Evolutionary conservation across 2,113 vertebrate genomes (phyloP).

Genomic region (Sander lucioperca): DNA sequence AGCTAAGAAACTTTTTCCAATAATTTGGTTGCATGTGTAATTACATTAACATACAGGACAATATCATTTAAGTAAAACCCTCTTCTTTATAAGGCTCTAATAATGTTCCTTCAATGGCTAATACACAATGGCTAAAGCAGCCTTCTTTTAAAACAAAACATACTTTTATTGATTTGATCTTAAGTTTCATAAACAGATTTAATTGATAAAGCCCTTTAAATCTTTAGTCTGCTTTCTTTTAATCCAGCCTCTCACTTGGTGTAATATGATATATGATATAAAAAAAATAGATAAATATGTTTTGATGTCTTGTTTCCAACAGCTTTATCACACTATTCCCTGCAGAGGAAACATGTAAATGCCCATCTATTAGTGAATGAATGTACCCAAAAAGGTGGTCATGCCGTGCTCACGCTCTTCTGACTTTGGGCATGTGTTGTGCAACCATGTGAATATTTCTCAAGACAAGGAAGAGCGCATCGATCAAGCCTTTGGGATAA

Average conservation of each 20-base stretch:
- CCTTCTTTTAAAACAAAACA: not conserved
- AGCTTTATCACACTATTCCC: constrained; percentile 39
- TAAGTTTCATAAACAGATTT: constrained; percentile 13
- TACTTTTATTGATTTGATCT: constrained; percentile 10
- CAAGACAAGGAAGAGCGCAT: constrained; percentile 56
- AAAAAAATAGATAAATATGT: constrained; percentile 10
- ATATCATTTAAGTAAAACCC: not conserved
- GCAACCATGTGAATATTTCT: constrained; percentile 60
- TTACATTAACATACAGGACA: constrained; percentile 5
- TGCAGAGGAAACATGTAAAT: constrained; percentile 41
- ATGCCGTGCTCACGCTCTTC: constrained; percentile 32
- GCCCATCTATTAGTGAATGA: constrained; percentile 46
- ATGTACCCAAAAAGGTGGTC: constrained; percentile 44
- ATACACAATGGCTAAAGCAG: not conserved
- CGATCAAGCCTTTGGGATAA: constrained; percentile 18
- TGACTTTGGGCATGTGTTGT: constrained; percentile 54
- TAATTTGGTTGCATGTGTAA: not conserved
- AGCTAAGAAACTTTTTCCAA: not conserved
- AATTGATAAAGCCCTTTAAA: constrained; percentile 3
- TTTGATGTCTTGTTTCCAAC: too few relatives aligned
- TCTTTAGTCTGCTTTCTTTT: not conserved
- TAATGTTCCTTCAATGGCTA: not conserved
- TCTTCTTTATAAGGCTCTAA: not conserved
- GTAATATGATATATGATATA: too few relatives aligned
- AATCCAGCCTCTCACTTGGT: not conserved